A percentile compares a stretch with the other conserved stretches of the same genome.
These are phyloP conservation scores for Crax fasciolata DNA, from an alignment of 2,797 vertebrate genomes.

Conservation along the genomic window DNA sequence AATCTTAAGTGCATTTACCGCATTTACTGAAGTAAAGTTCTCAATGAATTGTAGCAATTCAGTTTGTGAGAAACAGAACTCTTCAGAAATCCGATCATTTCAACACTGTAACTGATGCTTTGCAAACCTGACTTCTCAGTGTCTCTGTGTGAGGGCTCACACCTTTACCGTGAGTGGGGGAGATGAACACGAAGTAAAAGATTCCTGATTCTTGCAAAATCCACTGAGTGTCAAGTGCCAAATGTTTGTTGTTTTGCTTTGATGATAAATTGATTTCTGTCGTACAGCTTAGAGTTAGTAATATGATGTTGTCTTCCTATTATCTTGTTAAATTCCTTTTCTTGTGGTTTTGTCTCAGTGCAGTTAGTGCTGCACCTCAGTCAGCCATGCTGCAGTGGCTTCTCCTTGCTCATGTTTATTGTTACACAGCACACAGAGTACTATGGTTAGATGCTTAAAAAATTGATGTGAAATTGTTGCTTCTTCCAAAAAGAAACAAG, in stretches of 20 bases:
- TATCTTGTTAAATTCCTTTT: slow-evolving; percentile 77
- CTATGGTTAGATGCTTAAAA: slow-evolving; percentile 56
- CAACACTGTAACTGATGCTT: background rate
- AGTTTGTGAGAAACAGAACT: background rate
- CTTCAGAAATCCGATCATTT: background rate
- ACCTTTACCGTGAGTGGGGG: background rate
- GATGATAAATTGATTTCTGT: slow-evolving; percentile 68
- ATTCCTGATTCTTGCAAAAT: slow-evolving; percentile 23
- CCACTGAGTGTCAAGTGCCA: background rate
- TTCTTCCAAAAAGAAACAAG: slow-evolving; percentile 21
- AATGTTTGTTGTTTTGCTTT: slow-evolving; percentile 49
- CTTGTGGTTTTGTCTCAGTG: slow-evolving; percentile 55
- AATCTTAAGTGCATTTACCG: background rate
- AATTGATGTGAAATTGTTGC: slow-evolving; percentile 60
- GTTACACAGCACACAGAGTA: background rate
- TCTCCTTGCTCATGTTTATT: slow-evolving; percentile 49
- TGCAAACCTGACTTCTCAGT: background rate
- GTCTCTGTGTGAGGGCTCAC: background rate
- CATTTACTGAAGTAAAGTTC: background rate
- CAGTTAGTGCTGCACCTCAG: background rate
- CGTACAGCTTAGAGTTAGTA: slow-evolving; percentile 42
- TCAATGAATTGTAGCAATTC: background rate
- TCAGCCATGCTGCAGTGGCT: background rate
- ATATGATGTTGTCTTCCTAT: slow-evolving; percentile 62
- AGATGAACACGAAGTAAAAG: slow-evolving; percentile 29